phyloP scores from a whole-genome alignment of 2,113 vertebrate genomes.

The Erinaceus europaeus region DNA sequence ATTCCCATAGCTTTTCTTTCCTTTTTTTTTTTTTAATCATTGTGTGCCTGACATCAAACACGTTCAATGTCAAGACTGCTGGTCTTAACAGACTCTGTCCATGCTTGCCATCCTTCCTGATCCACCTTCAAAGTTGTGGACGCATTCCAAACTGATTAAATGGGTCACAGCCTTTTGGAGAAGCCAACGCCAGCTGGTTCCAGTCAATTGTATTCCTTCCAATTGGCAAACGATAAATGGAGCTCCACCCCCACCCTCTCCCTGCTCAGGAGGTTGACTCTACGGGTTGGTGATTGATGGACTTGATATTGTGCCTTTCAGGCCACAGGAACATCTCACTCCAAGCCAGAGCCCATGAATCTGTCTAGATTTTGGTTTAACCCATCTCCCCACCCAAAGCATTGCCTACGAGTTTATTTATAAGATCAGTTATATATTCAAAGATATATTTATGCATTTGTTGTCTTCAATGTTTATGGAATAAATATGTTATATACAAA shows the following conservation, averaged over 20 bases:
- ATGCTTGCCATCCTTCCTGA: constrained; percentile 76
- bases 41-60: constrained; percentile 74
- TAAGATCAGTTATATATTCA: neutral
- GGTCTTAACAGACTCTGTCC: constrained; percentile 76
- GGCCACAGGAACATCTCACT: constrained; percentile 55
- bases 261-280: constrained; percentile 67
- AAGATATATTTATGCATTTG: neutral
- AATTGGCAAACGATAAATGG: constrained; percentile 82
- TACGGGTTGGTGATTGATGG: constrained; percentile 78
- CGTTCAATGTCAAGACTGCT: constrained; percentile 67
- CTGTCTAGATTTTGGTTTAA: constrained; percentile 51
- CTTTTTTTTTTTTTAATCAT: constrained; percentile 70
- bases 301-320: constrained; percentile 64
- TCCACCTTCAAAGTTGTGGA: constrained; percentile 82
- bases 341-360: constrained; percentile 8
- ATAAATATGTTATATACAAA: neutral
- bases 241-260: constrained; percentile 43
- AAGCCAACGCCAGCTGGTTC: constrained; percentile 82
- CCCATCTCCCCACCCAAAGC: constrained; percentile 14
- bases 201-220: constrained; percentile 83
- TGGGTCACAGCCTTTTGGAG: constrained; percentile 80
- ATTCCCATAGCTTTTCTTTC: constrained; percentile 65
- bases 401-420: neutral
- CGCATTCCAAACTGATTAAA: constrained; percentile 83
- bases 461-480: neutral